Base-by-base conservation (phyloP, 1,140 invertebrate species). In the Asbolus verrucosus region DNA sequence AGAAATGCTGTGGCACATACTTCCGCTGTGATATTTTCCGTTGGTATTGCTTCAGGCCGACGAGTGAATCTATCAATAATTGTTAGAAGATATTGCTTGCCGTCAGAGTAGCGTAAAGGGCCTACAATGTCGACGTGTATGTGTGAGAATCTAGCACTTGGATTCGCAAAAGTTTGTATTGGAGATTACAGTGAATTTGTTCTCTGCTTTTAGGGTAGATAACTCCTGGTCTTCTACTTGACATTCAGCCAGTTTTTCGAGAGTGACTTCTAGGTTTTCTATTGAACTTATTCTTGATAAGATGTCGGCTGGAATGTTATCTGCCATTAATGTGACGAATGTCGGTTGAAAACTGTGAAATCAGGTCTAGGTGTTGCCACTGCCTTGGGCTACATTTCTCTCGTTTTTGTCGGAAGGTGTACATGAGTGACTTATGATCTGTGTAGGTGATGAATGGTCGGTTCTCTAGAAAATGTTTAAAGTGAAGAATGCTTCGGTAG, bases 381-480 rank as follows among this genome's bases (percentile, higher is more conserved):
- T 79, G 77, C 3, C 81, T 69, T 6, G 76, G 76, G 4, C 76
- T 74, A 62, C 61, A 65, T 65, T 80, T 79, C 0, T 82, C 80
- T 2, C 65, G 41, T 71, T 70, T 63, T 67, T 73, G 18, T 74
- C 43, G 6, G 46, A 82, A 82, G 0, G 79, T 78, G 54, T 73
- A 81, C 0, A 71, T 75, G 0, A 84, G 63, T 0, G 83, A 82
- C 59, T 81, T 81, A 46, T 84, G 83, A 41, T 85, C 83, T 0
- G 82, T 84, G 19, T 50, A 81, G 5, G 83, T 79, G 0, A 43
- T 75, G n/a, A 79, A 79, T 6, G 73, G 16, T 61, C 74, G 61
- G 0, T 65, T 74, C 46, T 80, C 79, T 1, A 83, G n/a, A 24
- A 79, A 70, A 24, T 78, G 68, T 24, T 62, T 31, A 65, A 83